Evolutionary conservation across 2,113 vertebrate species (phyloP), one percentile per base, ranked within the genome.

Genomic region (Polypterus bichir): DNA sequence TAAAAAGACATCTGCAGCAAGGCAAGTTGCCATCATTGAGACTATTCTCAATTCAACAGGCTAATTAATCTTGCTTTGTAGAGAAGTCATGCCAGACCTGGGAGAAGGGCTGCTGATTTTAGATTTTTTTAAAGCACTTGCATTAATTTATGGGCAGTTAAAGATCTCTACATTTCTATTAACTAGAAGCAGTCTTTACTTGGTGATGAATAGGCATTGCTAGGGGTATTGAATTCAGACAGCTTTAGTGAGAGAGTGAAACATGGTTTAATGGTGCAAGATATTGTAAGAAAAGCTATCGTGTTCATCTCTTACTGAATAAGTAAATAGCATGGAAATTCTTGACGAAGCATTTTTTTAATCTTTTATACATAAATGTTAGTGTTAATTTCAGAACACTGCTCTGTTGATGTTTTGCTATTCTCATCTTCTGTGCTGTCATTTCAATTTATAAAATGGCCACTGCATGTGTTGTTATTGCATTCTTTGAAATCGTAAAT

Each of bases 61-160:
- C 80, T 83, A 80, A 86, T 86, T 82, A 83, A 86, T 86, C 79
- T 84, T 82, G 76, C 73, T 84, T 84, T 85, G 84, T 85, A 73
- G 74, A 70, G 75, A 73, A 79, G 72, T 79, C 72, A 72, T 71
- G 79, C 78, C 69, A 73, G 71, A 74, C 76, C 73, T 66, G 70
- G 10, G 69, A 66, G 69, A 62, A 64, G 68, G 68, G 76, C 63
- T 82, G 84, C 80, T 84, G 82, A 83, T 77, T 75, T 76, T 74
- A 67, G 65, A 70, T 76, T 70, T 81, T 73, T 70, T 51, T 27
- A 27, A 69, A 79, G 69, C 78, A 78, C 64, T 65, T 73, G 70
- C 69, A 62, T 79, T 79, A 72, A 73, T 82, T 85, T 80, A 77
- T 71, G 67, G 79, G 70, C 73, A 73, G 76, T 81, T 85, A 79